phyloP scores from a whole-genome alignment of 2,888 invertebrate species.

The Eilema sororculum region DNA sequence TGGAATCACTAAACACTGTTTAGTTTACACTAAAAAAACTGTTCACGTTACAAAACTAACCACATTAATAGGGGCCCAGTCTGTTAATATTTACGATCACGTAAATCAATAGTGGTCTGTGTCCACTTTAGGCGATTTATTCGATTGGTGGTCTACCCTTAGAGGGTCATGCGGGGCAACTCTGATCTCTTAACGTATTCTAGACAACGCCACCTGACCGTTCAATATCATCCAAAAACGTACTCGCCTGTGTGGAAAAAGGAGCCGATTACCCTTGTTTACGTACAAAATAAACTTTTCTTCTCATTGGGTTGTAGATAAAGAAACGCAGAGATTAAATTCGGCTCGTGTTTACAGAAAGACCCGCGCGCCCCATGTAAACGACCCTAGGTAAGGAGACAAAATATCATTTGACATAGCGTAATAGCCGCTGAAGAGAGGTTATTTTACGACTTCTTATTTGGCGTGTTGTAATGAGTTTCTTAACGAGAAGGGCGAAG shows the following conservation, averaged over 20 bases:
- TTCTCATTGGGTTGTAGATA: conserved; percentile 79
- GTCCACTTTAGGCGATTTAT: conserved; percentile 61
- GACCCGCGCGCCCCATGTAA: conserved; percentile 74
- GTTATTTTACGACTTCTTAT: conserved; percentile 83
- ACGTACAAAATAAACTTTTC: conserved; percentile 84
- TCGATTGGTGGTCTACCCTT: conserved; percentile 61
- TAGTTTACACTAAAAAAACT: conserved; percentile 38
- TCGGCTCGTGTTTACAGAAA: conserved; percentile 76
- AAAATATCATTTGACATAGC: conserved; percentile 85
- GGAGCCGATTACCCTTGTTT: conserved; percentile 80
- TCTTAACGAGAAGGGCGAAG: conserved; percentile 71
- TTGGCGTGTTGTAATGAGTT: conserved; percentile 83
- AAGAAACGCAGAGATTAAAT: conserved; percentile 82
- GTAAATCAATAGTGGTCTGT: conserved; percentile 59
- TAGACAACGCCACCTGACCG: conserved; percentile 71
- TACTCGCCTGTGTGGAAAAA: conserved; percentile 71
- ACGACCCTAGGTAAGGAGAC: conserved; percentile 75
- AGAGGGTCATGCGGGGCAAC: conserved; percentile 46
- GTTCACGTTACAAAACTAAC: conserved; percentile 39
- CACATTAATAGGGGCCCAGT: conserved; percentile 47
- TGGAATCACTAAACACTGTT: conserved; percentile 29
- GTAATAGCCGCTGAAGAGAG: conserved; percentile 79
- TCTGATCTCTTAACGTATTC: conserved; percentile 72
- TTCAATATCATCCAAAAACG: conserved; percentile 71
- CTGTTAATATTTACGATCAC: conserved; percentile 59